phyloP scores from a whole-genome alignment of 2,797 vertebrate species.

The Acanthis flammea region DNA sequence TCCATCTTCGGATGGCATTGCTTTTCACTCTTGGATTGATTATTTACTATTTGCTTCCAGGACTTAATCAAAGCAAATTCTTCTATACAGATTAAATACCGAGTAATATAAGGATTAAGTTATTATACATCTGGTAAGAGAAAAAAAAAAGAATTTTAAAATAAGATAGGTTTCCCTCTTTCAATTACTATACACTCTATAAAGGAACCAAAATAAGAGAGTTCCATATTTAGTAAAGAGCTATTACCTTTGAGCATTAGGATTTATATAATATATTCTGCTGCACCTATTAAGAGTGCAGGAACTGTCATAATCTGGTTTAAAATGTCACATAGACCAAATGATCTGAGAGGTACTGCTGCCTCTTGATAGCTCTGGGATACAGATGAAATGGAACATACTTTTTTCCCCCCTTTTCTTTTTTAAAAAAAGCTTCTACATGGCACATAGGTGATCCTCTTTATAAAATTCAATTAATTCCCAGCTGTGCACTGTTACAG shows the following conservation, averaged over 20 bases:
- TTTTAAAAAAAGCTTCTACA: not conserved
- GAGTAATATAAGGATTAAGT: not conserved
- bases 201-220: not conserved
- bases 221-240: not conserved
- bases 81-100: not conserved
- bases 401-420: fast-evolving
- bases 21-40: not conserved
- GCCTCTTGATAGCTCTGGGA: not conserved
- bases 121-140: not conserved
- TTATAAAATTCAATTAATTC: not conserved
- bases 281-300: not conserved
- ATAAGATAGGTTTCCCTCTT: not conserved
- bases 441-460: not conserved
- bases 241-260: not conserved
- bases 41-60: not conserved
- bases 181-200: not conserved
- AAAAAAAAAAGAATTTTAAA: not conserved
- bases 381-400: not conserved
- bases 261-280: not conserved
- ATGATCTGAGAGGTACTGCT: not conserved
- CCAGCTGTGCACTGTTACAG: not conserved
- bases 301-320: not conserved
- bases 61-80: not conserved
- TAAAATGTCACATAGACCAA: not conserved
- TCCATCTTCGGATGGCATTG: not conserved